phyloP scores from a whole-genome alignment of 1,140 invertebrate species.

The Platyscapa corneri region DNA sequence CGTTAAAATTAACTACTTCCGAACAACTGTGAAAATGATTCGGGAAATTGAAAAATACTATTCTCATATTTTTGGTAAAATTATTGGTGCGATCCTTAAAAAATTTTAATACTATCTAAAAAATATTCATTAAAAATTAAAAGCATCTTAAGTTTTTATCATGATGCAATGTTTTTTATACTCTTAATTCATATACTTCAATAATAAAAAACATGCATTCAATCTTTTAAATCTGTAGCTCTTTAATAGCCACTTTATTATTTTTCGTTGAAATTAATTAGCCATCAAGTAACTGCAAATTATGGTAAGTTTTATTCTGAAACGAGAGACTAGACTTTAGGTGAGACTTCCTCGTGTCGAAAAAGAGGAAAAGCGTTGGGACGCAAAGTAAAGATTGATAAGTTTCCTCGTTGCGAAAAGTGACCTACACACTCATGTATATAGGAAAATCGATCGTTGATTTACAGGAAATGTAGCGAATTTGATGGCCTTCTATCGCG shows the following conservation, averaged over 20 bases:
- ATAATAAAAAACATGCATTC: neutral
- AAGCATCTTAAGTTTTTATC: neutral
- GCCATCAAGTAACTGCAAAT: neutral
- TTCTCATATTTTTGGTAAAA: neutral
- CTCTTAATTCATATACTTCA: neutral
- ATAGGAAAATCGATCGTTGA: slow-evolving; percentile 14
- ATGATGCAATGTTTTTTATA: too few species aligned
- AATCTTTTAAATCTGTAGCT: neutral
- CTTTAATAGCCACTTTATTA: neutral
- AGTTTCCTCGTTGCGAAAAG: neutral
- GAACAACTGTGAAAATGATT: neutral
- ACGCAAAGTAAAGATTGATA: neutral
- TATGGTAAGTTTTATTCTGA: neutral
- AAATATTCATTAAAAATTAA: neutral
- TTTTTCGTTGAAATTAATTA: neutral
- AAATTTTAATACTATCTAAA: neutral
- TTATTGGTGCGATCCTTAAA: neutral
- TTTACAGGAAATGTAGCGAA: neutral
- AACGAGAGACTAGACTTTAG: neutral
- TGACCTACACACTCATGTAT: neutral
- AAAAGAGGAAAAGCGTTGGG: neutral
- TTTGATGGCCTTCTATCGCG: neutral
- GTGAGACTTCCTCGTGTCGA: neutral
- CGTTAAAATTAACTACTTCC: neutral
- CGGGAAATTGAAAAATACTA: neutral